phyloP scores from a whole-genome alignment of 37 sponge, comb jelly and placozoan species.

The Geodia barretti region DNA sequence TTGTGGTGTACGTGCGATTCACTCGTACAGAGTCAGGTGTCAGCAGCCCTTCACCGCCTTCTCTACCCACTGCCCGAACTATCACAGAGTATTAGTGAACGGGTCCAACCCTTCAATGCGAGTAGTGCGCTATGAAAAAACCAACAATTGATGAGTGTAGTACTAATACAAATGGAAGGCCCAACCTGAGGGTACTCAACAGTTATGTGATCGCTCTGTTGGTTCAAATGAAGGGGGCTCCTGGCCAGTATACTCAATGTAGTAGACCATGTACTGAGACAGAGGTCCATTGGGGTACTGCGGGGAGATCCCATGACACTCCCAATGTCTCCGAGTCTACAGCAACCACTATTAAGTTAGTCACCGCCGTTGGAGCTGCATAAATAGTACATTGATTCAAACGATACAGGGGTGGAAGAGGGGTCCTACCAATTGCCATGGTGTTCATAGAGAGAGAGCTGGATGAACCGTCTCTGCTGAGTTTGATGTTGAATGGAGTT shows the following conservation, averaged over 20 bases:
- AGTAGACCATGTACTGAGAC: neutral
- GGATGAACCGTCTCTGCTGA: neutral
- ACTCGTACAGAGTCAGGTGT: neutral
- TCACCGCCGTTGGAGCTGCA: slow-evolving; percentile 26
- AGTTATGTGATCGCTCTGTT: too few species aligned
- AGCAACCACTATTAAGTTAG: slow-evolving; percentile 10
- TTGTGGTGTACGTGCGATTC: neutral
- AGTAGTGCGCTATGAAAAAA: too few species aligned
- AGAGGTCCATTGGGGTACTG: slow-evolving; percentile 34
- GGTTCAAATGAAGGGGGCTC: neutral
- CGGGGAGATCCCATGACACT: slow-evolving; percentile 36
- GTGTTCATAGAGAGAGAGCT: neutral
- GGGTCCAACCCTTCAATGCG: neutral
- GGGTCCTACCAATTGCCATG: slow-evolving; percentile 20
- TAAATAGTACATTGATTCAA: too few species aligned
- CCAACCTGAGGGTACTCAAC: too few species aligned
- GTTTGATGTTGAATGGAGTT: slow-evolving; percentile 23
- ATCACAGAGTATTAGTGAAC: neutral
- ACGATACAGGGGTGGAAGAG: too few species aligned
- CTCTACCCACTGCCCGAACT: neutral
- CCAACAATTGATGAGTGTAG: too few species aligned
- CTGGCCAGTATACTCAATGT: neutral
- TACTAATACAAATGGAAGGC: too few species aligned
- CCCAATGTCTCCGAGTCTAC: neutral
- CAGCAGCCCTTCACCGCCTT: neutral